phyloP scores from a whole-genome alignment of 2,797 vertebrate species.

The Platyrinchus mystaceus region DNA sequence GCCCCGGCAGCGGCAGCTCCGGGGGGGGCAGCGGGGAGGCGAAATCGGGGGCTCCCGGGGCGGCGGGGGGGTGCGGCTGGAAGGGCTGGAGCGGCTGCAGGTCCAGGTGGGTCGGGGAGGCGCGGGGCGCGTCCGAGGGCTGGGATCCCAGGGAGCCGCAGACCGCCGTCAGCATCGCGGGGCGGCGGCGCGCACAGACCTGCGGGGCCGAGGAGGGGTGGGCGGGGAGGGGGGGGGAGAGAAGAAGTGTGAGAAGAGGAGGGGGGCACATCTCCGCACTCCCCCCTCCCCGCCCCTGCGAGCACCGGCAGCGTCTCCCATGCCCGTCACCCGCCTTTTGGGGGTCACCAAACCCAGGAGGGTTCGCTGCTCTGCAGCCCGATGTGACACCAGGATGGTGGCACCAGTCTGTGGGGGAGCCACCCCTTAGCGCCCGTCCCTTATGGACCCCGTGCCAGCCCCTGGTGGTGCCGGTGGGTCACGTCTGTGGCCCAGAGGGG shows the following conservation, averaged over 20 bases:
- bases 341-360: accelerated
- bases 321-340: accelerated
- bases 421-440: accelerated
- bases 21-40: constrained; percentile 65
- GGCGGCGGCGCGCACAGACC: constrained; percentile 60
- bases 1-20: constrained; percentile 69
- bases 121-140: constrained; percentile 74
- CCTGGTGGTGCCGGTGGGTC: neutral
- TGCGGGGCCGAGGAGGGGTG: neutral
- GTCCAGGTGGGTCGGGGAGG: constrained; percentile 74
- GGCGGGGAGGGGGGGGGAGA: neutral
- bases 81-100: constrained; percentile 77
- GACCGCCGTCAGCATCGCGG: constrained; percentile 80
- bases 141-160: constrained; percentile 80
- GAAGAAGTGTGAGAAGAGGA: neutral
- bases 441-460: neutral
- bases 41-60: constrained; percentile 65
- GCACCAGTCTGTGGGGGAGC: neutral
- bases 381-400: accelerated
- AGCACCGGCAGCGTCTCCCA: neutral
- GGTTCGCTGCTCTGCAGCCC: accelerated
- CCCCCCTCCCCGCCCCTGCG: neutral
- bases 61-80: constrained; percentile 69
- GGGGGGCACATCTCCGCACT: neutral
- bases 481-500: neutral